Evolutionary conservation across 2,113 vertebrate species (phyloP).

Genomic region (Microtus pennsylvanicus): DNA sequence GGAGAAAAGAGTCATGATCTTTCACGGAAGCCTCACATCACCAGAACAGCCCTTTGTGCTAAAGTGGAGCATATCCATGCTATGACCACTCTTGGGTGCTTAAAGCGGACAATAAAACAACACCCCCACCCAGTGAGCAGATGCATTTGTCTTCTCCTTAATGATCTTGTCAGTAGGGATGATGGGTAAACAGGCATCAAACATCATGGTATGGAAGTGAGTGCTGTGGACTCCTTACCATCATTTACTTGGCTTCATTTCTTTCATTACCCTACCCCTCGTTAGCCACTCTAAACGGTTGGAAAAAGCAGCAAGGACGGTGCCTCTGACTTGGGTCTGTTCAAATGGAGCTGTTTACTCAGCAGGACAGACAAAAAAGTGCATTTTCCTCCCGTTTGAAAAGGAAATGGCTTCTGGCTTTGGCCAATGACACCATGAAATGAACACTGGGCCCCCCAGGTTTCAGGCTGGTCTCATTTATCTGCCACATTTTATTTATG

Average conservation of each 20-base stretch:
- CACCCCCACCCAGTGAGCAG: neutral
- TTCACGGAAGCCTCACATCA: constrained; percentile 19
- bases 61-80: neutral
- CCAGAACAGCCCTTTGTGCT: neutral
- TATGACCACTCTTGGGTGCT: neutral
- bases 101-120: neutral
- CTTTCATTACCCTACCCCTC: neutral
- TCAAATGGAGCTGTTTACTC: constrained; percentile 46
- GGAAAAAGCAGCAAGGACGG: neutral
- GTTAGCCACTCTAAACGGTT: constrained; percentile 4
- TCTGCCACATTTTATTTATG: constrained; percentile 66
- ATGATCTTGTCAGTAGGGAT: neutral
- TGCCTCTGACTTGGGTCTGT: neutral
- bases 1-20: neutral
- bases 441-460: constrained; percentile 14
- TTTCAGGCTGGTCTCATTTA: neutral
- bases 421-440: constrained; percentile 33
- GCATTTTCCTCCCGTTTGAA: constrained; percentile 71
- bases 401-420: constrained; percentile 65
- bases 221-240: neutral
- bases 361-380: constrained; percentile 64
- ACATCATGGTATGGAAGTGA: neutral
- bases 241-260: constrained; percentile 7
- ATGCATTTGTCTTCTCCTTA: neutral
- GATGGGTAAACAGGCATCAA: neutral